phyloP scores from a whole-genome alignment of 2,113 vertebrate species.

The Grantiella picta region DNA sequence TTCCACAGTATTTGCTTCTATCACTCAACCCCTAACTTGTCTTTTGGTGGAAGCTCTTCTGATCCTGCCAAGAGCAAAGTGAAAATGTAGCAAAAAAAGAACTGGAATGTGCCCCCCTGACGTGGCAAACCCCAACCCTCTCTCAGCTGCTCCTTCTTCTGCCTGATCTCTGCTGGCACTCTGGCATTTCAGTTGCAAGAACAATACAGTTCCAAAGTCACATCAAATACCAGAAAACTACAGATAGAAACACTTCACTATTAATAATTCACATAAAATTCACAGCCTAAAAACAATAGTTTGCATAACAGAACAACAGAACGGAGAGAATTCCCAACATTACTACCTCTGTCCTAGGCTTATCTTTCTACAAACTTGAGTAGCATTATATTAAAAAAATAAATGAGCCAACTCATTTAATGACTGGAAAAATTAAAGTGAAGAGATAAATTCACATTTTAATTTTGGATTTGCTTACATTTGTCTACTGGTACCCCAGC shows the following conservation, averaged over 20 bases:
- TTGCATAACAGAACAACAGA: neutral
- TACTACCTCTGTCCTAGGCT: neutral
- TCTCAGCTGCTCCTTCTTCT: neutral
- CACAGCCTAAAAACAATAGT: neutral
- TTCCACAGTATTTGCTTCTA: neutral
- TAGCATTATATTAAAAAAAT: neutral
- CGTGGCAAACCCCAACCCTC: neutral
- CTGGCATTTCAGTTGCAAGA: neutral
- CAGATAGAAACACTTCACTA: neutral
- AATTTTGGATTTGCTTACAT: neutral
- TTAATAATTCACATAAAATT: neutral
- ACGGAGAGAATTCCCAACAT: neutral
- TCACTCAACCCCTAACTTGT: neutral
- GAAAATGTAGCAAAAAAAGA: neutral
- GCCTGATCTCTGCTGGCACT: neutral
- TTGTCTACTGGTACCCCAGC: neutral
- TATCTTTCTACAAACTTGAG: neutral
- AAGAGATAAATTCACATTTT: slow-evolving; percentile 11
- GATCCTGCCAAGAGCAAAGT: neutral
- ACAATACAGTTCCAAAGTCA: neutral
- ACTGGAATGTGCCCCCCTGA: neutral
- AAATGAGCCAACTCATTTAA: neutral
- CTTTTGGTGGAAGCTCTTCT: neutral
- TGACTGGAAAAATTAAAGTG: neutral
- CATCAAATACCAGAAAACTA: neutral